Evolutionary conservation across 2,797 vertebrate species (phyloP), one percentile per base, ranked within the genome.

Genomic region (Acanthornis magna): DNA sequence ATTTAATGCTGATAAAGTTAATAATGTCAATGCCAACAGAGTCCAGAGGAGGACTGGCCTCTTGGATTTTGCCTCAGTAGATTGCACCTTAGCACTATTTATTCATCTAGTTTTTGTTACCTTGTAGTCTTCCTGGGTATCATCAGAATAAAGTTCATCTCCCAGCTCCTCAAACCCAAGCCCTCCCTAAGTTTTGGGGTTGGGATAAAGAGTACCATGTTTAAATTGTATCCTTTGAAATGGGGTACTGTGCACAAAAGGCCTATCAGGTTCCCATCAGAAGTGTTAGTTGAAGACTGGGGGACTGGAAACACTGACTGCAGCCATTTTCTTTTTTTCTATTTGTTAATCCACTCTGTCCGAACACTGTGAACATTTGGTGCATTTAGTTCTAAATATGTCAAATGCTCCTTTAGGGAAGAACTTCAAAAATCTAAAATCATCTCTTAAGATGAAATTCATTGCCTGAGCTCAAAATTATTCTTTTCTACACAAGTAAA

Each of bases 341-440:
- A 7, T 94, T 94, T 88, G 25, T 80, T 91, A 95, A 92, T 92
- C 80, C 57, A 57, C 84, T 85, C 89, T 84, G 84, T 84, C 72
- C 88, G 86, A 94, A 91, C 76, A 77, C 36, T 91, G 55, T 26
- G 78, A 91, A 86, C 88, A 78, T 79, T 93, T 75, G 71, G 80
- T 94, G 71, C 50, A 27, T 91, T 96, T 93, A 88, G 78, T 57
- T 93, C 62, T 89, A 95, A 94, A 88, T 94, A 91, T 79, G 88
- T 88, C 93, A 95, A 93, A 95, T 81, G 20, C 29, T 89, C 65
- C 85, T 91, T 95, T 72, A 95, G 88, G 63, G 86, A 88, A 95
- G 68, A 81, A 55, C 61, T 87, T 96, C 76, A 45, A 76, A 95
- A 94, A 65, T 43, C 43, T 88, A 71, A 83, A 93, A 85, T 95